Base-by-base conservation (phyloP, 1,140 invertebrate genomes). In the Drosophila funebris region DNA sequence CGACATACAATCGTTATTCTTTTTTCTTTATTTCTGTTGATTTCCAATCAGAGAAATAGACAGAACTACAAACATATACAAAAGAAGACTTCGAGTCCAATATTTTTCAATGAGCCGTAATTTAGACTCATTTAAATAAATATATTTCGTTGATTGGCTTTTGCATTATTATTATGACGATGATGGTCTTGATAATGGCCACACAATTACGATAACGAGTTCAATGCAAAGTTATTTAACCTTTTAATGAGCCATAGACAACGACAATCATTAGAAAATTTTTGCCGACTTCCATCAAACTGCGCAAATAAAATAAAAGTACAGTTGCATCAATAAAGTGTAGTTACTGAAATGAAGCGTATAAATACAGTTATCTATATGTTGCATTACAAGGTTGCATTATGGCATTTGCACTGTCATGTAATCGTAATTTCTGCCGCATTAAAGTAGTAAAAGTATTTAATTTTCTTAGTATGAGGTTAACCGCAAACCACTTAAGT, bases 111-210 rank as follows among this genome's bases (percentile, higher is more conserved):
- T 87, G 83, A 87, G 83, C 75, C 84, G 84, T 87, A 87, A 87
- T 87, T 87, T 87, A 87, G 83, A 89, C 83, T 87, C 83, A 87
- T 87, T 87, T 87, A 87, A 87, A 87, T 87, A 87, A 89, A 87
- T 88, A 89, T 87, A 89, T 81, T 89, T 87, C 27, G 72, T 87
- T 88, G 83, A 88, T 88, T 87, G 83, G 75, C 83, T 88, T 76
- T 78, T 67, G 66, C 71, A 68, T 79, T 88, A 76, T 68, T 53
- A 60, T 73, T 53, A 63, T 46, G 57, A 54, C 29, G 56, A 57
- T 69, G 71, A 36, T 64, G 63, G 11, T 57, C 37, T 16, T 44
- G 71, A 66, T 72, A 58, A 67, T 69, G 63, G 41, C 33, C 58
- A 63, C 58, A 58, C 81, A 85, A 88, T 87, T 83, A 78, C 75